Conservation (phyloP, 2,888 invertebrate species). For the Steinernema carpocapsae region DNA sequence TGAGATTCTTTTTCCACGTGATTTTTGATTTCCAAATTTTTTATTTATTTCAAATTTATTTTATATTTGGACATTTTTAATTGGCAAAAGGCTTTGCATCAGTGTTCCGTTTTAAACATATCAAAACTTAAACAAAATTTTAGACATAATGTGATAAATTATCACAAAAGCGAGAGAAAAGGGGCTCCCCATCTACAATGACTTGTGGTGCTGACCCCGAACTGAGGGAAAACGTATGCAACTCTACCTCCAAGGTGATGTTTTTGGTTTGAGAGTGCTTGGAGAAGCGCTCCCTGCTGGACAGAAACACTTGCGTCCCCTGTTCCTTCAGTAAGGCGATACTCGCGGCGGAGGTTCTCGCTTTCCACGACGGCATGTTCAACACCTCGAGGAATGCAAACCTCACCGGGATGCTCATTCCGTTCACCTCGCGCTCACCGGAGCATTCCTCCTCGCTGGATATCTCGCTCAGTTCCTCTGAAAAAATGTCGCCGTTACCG, state of each 20-base stretch:
- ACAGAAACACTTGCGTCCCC: slow-evolving; percentile 14
- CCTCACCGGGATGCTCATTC: background rate
- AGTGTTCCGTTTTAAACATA: too few relatives aligned
- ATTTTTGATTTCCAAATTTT: too few relatives aligned
- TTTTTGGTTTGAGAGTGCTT: background rate
- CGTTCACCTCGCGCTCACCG: background rate
- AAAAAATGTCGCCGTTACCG: background rate
- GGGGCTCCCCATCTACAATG: too few relatives aligned
- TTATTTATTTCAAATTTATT: too few relatives aligned
- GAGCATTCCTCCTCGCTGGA: slow-evolving; percentile 14
- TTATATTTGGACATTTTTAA: too few relatives aligned
- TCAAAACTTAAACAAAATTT: too few relatives aligned
- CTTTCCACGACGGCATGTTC: slow-evolving; percentile 5
- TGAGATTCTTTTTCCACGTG: slow-evolving; percentile 4
- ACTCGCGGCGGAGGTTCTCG: background rate
- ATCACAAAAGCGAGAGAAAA: too few relatives aligned
- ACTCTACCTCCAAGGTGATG: background rate
- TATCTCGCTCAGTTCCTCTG: slow-evolving; percentile 17
- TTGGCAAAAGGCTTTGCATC: too few relatives aligned
- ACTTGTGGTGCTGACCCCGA: too few relatives aligned
- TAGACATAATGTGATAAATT: too few relatives aligned
- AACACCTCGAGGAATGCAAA: background rate
- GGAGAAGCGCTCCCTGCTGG: background rate
- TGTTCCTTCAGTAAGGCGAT: too few relatives aligned
- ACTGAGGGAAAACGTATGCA: too few relatives aligned